These are phyloP conservation scores for Ptilorrhoa leucosticta DNA, from an alignment of 2,113 vertebrate genomes.

Conservation along the genomic window DNA sequence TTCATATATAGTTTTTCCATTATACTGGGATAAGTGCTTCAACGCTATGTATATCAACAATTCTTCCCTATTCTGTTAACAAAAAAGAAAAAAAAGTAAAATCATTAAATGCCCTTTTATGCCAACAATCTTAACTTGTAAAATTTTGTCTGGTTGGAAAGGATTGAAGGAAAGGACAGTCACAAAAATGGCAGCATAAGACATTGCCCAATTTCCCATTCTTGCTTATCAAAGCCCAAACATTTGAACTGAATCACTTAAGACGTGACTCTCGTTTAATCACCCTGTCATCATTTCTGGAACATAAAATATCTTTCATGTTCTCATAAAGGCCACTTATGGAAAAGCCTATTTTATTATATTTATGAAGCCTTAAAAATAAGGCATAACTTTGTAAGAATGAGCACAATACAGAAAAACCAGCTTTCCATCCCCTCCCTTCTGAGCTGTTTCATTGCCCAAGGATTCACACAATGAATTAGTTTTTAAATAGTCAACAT, in stretches of 20 bases:
- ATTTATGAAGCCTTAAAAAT: conserved; percentile 60
- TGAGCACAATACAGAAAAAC: conserved; percentile 51
- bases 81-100: conserved; percentile 63
- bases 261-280: conserved; percentile 64
- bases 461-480: conserved; percentile 3
- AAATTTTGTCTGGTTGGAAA: neutral
- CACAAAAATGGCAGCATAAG: conserved; percentile 66
- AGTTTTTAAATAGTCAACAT: neutral
- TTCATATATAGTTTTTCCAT: conserved; percentile 30
- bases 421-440: neutral
- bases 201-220: conserved; percentile 70
- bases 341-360: conserved; percentile 67
- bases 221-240: conserved; percentile 64
- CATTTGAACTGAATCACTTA: conserved; percentile 71
- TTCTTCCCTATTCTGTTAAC: conserved; percentile 75
- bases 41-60: conserved; percentile 70
- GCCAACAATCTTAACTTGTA: conserved; percentile 64
- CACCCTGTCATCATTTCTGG: conserved; percentile 67
- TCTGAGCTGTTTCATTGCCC: conserved; percentile 39
- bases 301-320: conserved; percentile 69
- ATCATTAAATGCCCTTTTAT: conserved; percentile 80
- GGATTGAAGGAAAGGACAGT: conserved; percentile 56
- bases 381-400: conserved; percentile 57
- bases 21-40: conserved; percentile 53
- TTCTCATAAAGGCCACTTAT: conserved; percentile 75